Base-by-base conservation (phyloP, 2,888 invertebrate genomes). In the Leucoptera coffeella region DNA sequence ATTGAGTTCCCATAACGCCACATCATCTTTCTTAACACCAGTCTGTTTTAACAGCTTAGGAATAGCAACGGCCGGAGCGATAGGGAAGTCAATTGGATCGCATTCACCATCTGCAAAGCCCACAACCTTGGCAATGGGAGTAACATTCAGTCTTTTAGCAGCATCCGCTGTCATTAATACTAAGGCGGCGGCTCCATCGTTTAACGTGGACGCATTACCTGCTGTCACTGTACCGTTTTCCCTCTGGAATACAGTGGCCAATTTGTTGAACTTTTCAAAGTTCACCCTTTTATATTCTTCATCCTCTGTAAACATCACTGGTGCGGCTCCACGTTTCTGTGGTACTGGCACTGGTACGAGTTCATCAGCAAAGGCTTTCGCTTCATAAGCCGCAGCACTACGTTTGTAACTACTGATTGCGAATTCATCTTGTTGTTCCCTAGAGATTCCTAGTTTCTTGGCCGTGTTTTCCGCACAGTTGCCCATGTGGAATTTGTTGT, bases 381-480 rank as follows among this genome's bases (percentile, higher is more conserved):
- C 71, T 39, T 77, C 71, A 73, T 87, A 87, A 2, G 95, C 88
- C 19, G 78, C 78, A 3, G 87, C 87, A 43, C 91, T 89, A 34
- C 80, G 77, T 50, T 88, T 89, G 55, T 99, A 99, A 50, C 95
- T 95, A 17, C 71, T 75, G 14, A 95, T 80, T 1, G 95, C 97
- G 73, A 81, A 99, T 14, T 88, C 87, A 57, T 99, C 99, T 61
- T 99, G 99, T 29, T 93, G 82, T 40, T 85, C 73, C 28, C 96
- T 78, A 2, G 80, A 74, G 25, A 99, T 92, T 26, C 78, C 77
- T 40, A 89, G 58, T 55, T 93, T 92, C 48, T 91, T 90, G 0
- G 96, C 96, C 5, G 95, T 94, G 45, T 93, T 95, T 58, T 99
- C 99, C 3, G 90, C 97, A 72, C 99, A 99, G 46, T 87, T 88